Base-by-base conservation (phyloP, 2,888 invertebrate species). In the Tanaodytes sp. region DNA sequence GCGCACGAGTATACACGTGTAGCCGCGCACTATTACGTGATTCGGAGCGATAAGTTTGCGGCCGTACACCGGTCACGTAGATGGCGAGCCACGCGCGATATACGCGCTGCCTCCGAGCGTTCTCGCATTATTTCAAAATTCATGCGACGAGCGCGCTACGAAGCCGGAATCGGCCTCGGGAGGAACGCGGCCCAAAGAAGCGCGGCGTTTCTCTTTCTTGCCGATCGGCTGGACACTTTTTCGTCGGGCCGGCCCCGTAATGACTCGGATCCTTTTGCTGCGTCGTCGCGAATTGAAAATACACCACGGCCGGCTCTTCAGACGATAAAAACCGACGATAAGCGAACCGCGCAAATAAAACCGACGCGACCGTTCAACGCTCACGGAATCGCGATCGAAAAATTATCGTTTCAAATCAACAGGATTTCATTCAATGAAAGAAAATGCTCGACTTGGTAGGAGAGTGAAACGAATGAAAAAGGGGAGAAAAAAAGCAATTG, bases 111-210 rank as follows among this genome's bases (percentile, higher is more conserved):
- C 68, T 66, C n/a, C 33, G 33, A 6, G 11, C 33, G 9, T 11
- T n/a, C 76, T 77, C 76, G 76, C 77, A 78, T 79, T 77, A 78
- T 76, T 76, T 75, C 73, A 75, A 78, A 80, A 79, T 79, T 79
- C 77, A 78, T 73, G 74, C 73, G 75, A 73, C 76, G 72, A 49
- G 37, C 23, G 66, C 65, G 46, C 54, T 16, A 27, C 49, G 70
- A 55, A 58, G 71, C 33, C 49, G 70, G 59, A 58, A 72, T 71
- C 51, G 45, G 40, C 64, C 64, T 57, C 43, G 57, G 64, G 54
- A 58, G 61, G 65, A 37, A 33, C 59, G 45, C 30, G 23, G n/a
- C 54, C n/a, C 42, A 62, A 61, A 66, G 61, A 59, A 65, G 42
- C 19, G 19, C 45, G 49, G 61, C 55, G 64, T 42, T 48, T 59